Evolutionary conservation across 2,888 invertebrate species (phyloP).

Genomic region (Tridacna crocea): DNA sequence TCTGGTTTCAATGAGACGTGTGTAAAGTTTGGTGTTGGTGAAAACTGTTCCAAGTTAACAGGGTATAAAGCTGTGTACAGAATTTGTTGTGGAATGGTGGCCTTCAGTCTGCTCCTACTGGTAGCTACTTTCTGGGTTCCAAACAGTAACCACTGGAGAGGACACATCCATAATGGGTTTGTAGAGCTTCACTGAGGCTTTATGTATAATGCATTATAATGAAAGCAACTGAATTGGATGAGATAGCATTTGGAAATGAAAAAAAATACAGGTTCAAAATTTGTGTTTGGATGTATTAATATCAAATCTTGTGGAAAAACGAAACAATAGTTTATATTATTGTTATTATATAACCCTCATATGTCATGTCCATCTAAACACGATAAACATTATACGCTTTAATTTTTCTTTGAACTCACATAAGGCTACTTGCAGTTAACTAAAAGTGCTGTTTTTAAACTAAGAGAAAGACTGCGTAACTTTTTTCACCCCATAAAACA

Average conservation of each 20-base stretch:
- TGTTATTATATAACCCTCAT: too few species aligned
- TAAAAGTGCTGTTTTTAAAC: too few species aligned
- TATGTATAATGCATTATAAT: background rate
- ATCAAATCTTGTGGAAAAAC: too few species aligned
- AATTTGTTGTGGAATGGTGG: constrained; percentile 83
- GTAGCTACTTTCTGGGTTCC: constrained; percentile 82
- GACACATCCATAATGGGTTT: constrained; percentile 85
- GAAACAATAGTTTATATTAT: too few species aligned
- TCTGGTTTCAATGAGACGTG: constrained; percentile 83
- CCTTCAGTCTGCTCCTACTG: constrained; percentile 82
- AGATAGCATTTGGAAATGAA: background rate
- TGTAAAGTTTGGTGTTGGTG: constrained; percentile 78
- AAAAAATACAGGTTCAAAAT: background rate
- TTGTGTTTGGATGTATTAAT: too few species aligned
- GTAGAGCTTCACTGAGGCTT: constrained; percentile 1
- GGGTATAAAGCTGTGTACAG: constrained; percentile 85
- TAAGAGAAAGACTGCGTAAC: too few species aligned
- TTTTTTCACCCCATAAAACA: too few species aligned
- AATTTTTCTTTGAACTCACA: too few species aligned
- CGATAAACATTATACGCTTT: too few species aligned
- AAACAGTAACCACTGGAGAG: constrained; percentile 83
- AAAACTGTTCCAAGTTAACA: constrained; percentile 81
- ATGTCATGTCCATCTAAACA: too few species aligned
- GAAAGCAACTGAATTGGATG: background rate
- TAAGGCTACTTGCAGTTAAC: too few species aligned